A percentile compares a stretch with the other conserved stretches of the same genome.
phyloP scores from a whole-genome alignment of 2,113 vertebrate genomes.

The Etheostoma cragini region DNA sequence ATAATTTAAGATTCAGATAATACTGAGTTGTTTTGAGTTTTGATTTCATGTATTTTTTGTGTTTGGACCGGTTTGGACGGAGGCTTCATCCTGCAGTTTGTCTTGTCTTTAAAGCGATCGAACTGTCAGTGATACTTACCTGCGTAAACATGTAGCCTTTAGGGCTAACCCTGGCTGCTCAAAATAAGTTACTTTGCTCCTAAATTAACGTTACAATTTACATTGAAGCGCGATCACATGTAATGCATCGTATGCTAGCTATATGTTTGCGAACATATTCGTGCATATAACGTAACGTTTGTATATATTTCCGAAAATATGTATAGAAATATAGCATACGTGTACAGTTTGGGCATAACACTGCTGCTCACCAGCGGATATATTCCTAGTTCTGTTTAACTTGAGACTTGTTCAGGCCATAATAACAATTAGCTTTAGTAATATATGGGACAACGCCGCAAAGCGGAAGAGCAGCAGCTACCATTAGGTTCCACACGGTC shows the following conservation, averaged over 20 bases:
- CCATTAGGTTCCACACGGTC: background rate
- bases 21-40: background rate
- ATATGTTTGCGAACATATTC: background rate
- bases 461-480: conserved; percentile 39
- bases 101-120: too few species aligned
- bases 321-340: background rate
- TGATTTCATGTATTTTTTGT: background rate
- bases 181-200: too few species aligned
- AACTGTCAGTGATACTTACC: too few species aligned
- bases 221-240: too few species aligned
- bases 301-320: background rate
- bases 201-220: too few species aligned
- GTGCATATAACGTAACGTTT: too few species aligned
- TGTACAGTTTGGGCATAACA: background rate
- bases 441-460: conserved; percentile 40
- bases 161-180: too few species aligned
- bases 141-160: too few species aligned
- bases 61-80: background rate
- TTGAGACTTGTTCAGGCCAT: background rate
- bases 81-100: too few species aligned
- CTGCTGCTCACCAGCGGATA: background rate
- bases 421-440: conserved; percentile 3
- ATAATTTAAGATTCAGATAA: background rate
- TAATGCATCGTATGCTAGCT: too few species aligned
- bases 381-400: background rate